Percentiles rank a stretch among this genome's conserved stretches.
phyloP scores from a whole-genome alignment of 2,797 vertebrate genomes.

The Australoheros facetus region DNA sequence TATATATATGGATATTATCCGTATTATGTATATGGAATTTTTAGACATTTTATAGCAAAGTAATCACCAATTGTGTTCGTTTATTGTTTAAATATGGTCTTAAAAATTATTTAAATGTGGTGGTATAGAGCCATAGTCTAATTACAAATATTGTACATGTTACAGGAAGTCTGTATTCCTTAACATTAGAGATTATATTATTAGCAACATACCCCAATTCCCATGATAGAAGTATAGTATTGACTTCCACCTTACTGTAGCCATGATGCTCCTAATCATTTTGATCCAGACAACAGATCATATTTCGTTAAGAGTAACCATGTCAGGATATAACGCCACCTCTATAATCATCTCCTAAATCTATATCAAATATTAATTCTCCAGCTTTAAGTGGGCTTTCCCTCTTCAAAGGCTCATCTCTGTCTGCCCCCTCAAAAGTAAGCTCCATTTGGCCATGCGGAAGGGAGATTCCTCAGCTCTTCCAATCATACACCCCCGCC shows the following conservation, averaged over 20 bases:
- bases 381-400: conserved; percentile 62
- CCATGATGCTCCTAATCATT: neutral
- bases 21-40: neutral
- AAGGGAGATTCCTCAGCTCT: conserved; percentile 80
- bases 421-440: conserved; percentile 59
- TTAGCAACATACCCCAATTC: neutral
- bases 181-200: neutral
- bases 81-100: neutral
- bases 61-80: neutral
- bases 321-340: neutral
- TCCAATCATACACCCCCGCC: conserved; percentile 66
- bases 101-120: neutral
- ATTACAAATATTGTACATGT: neutral
- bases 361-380: conserved; percentile 48
- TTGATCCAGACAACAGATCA: neutral
- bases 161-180: neutral
- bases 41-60: neutral
- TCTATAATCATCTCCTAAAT: conserved; percentile 15
- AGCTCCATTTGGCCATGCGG: conserved; percentile 72
- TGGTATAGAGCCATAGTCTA: neutral
- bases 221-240: neutral
- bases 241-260: conserved; percentile 1
- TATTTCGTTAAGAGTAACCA: neutral
- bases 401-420: conserved; percentile 50
- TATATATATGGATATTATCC: too few species aligned